Evolutionary conservation across 2,888 invertebrate genomes (phyloP).

Genomic region (Noctua janthina): DNA sequence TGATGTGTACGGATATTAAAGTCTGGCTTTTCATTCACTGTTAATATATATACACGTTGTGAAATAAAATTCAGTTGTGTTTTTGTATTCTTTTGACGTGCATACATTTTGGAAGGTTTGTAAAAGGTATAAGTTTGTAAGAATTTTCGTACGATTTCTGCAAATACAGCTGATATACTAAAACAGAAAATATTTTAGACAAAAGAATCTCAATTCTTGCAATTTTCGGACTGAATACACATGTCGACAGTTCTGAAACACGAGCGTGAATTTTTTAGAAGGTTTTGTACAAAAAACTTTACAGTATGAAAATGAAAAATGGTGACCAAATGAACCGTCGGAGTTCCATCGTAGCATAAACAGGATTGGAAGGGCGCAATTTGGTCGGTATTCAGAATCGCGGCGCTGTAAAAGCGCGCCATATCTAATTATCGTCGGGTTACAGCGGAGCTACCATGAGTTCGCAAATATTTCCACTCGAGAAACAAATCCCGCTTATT

Average conservation of each 20-base stretch:
- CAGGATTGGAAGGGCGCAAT: constrained; percentile 89
- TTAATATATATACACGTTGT: not conserved
- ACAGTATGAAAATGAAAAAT: constrained; percentile 72
- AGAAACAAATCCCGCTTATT: constrained; percentile 73
- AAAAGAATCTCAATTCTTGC: constrained; percentile 36
- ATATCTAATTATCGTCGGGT: constrained; percentile 89
- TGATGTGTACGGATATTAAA: not conserved
- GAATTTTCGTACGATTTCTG: constrained; percentile 19
- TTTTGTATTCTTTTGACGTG: constrained; percentile 9
- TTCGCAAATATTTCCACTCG: constrained; percentile 74
- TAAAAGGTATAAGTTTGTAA: constrained; percentile 8
- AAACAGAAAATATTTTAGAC: constrained; percentile 21
- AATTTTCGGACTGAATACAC: constrained; percentile 34
- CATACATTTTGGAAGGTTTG: constrained; percentile 8
- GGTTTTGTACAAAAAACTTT: constrained; percentile 56
- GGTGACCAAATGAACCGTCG: constrained; percentile 77
- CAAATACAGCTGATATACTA: constrained; percentile 24
- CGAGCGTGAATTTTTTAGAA: constrained; percentile 45
- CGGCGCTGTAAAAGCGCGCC: constrained; percentile 89
- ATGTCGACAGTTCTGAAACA: constrained; percentile 44
- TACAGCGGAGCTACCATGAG: constrained; percentile 78
- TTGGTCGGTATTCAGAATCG: constrained; percentile 88
- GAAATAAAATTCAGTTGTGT: not conserved
- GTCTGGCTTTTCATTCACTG: not conserved
- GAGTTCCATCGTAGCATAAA: constrained; percentile 84